Percentiles rank a stretch among this genome's conserved stretches.
Conservation (phyloP, 2,113 vertebrate genomes). For the Chlamydotis undulata region DNA sequence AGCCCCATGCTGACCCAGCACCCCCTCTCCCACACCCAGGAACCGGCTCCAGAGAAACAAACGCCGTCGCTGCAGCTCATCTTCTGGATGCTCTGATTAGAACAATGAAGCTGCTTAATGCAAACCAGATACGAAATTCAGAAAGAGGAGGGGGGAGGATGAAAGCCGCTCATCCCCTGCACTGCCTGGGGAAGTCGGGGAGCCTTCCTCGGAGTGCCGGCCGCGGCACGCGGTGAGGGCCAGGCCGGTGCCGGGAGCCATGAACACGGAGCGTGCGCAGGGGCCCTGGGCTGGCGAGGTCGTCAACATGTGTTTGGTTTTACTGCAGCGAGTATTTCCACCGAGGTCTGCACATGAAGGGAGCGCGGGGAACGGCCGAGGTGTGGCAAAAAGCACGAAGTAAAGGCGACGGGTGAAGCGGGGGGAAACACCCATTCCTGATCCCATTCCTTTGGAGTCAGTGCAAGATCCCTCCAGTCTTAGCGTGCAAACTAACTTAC, state of each 20-base stretch:
- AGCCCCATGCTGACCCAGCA: rapidly evolving
- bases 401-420: neutral
- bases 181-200: rapidly evolving
- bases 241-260: rapidly evolving
- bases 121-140: neutral
- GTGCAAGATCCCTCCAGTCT: neutral
- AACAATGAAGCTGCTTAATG: conserved; percentile 32
- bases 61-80: rapidly evolving
- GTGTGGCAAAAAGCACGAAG: neutral
- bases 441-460: neutral
- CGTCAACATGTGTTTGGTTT: rapidly evolving
- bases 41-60: neutral
- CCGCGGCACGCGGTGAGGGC: rapidly evolving
- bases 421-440: neutral
- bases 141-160: neutral
- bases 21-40: neutral
- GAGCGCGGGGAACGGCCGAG: rapidly evolving
- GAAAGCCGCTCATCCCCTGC: rapidly evolving
- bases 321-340: neutral
- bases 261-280: rapidly evolving
- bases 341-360: rapidly evolving
- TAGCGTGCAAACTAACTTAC: neutral
- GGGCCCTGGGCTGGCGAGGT: neutral
- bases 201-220: neutral
- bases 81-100: neutral